Conservation (phyloP, 1,140 invertebrate species). For the Dreissena rostriformis region DNA sequence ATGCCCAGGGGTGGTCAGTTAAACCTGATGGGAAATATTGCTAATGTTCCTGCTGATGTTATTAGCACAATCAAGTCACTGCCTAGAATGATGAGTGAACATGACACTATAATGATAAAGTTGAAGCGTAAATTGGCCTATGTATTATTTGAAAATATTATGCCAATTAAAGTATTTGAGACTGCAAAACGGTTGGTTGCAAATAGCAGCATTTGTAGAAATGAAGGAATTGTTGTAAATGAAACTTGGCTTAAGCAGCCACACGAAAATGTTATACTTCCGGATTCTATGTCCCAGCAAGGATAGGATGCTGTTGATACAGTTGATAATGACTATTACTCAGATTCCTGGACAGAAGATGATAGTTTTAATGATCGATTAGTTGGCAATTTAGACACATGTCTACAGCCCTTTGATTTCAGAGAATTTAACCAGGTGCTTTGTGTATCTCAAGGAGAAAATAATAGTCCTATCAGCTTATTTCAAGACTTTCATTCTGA, state of each 20-base stretch:
- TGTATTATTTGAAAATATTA: slow-evolving; percentile 49
- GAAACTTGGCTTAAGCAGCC: slow-evolving; percentile 9
- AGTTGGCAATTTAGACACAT: too few species aligned
- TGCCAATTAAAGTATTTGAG: slow-evolving; percentile 38
- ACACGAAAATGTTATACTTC: too few species aligned
- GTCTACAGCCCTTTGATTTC: too few species aligned
- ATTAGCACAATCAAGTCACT: slow-evolving; percentile 46
- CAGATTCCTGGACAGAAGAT: too few species aligned
- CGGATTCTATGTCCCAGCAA: too few species aligned
- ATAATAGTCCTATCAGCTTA: too few species aligned
- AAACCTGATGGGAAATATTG: slow-evolving; percentile 20
- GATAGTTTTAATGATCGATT: too few species aligned
- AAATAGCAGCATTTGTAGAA: slow-evolving; percentile 51
- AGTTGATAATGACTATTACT: too few species aligned
- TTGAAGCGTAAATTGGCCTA: slow-evolving; percentile 51
- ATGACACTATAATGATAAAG: slow-evolving; percentile 46
- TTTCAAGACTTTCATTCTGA: too few species aligned
- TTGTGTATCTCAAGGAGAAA: too few species aligned
- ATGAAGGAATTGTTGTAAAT: slow-evolving; percentile 29
- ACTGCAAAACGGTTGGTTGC: slow-evolving; percentile 40
- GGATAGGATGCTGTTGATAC: too few species aligned
- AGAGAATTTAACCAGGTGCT: too few species aligned
- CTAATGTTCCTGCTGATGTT: slow-evolving; percentile 48
- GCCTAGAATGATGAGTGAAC: slow-evolving; percentile 2
- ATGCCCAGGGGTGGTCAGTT: slow-evolving; percentile 31